A percentile compares a stretch with the other conserved stretches of the same genome.
phyloP scores from a whole-genome alignment of 2,797 vertebrate genomes.

The Fringilla coelebs region DNA sequence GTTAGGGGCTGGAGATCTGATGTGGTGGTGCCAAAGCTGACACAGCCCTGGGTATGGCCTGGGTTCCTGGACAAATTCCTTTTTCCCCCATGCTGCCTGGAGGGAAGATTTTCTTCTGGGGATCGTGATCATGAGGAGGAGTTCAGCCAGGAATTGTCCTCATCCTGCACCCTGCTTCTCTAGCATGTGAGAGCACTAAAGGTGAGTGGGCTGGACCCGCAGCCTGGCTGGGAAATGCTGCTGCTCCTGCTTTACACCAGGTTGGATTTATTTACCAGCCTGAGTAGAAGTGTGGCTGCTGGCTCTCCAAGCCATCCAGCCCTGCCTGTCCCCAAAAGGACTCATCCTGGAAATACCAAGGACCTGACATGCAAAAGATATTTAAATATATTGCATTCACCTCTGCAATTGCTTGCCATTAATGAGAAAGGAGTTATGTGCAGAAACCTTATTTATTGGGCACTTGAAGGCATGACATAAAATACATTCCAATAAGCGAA shows the following conservation, averaged over 20 bases:
- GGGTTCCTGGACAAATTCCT: not conserved
- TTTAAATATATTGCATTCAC: not conserved
- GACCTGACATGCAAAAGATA: not conserved
- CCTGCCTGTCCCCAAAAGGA: not conserved
- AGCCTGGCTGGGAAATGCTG: not conserved
- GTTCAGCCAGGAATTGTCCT: not conserved
- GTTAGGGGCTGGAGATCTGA: not conserved
- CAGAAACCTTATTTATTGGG: not conserved
- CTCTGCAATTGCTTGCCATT: not conserved
- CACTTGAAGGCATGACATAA: not conserved
- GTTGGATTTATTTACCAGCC: not conserved
- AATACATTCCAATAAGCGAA: not conserved
- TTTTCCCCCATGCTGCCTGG: fast-evolving
- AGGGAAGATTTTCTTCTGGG: fast-evolving
- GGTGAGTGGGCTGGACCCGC: not conserved
- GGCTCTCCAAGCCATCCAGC: not conserved
- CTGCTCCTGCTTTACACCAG: not conserved
- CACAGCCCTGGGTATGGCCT: not conserved
- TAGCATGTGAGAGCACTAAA: fast-evolving
- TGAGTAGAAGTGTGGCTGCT: fast-evolving
- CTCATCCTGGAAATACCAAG: not conserved
- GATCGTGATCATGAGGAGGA: fast-evolving
- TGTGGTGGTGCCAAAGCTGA: too few species aligned
- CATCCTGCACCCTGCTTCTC: fast-evolving
- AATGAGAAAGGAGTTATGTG: not conserved